Base-by-base conservation (phyloP, 2,797 vertebrate species). In the Dermochelys coriacea region DNA sequence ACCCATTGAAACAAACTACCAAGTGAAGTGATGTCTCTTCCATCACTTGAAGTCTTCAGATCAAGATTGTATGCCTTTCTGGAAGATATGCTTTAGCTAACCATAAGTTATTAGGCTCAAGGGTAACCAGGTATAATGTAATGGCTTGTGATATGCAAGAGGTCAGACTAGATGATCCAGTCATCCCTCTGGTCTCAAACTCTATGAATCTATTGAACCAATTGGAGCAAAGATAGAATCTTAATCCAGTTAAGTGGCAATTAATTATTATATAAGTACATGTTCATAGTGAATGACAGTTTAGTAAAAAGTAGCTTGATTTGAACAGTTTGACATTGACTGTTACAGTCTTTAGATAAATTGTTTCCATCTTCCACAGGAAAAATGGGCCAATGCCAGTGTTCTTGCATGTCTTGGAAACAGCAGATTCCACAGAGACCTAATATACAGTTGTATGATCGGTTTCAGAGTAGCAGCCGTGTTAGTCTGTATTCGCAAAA, bases 331-430 rank as follows among this genome's bases (percentile, higher is more conserved):
- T 85, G 55, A 1, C n/a, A 84, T 2, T 91, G 15, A 6, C 4
- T 41, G 25, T 82, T 68, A 59, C 19, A 84, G 80, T 91, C 75
- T 88, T 91, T 79, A 86, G 75, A 25, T 23, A 95, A 94, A 87
- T 4, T 34, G 84, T 34, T 19, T 50, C 52, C 15, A 75, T 25
- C 54, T 93, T 96, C 55, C 45, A 34, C 2, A 45, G 45, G 52
- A 90, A 92, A 59, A 87, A 1, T 1, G 2, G 41, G 50, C 68
- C n/a, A 41, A 5, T 82, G 51, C 27, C 85, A 93, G 51, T 4
- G 50, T 10, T 27, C 37, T 47, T 31, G 23, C 19, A 49, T 45
- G 81, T 6, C 64, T 84, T 45, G 74, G 74, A 71, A 68, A 57
- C 14, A 10, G 29, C 23, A 29, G 61, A 31, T 51, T 71, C 93